These are phyloP conservation scores for Pyrrhia umbra DNA, from an alignment of 2,888 invertebrate genomes.

Conservation along the genomic window DNA sequence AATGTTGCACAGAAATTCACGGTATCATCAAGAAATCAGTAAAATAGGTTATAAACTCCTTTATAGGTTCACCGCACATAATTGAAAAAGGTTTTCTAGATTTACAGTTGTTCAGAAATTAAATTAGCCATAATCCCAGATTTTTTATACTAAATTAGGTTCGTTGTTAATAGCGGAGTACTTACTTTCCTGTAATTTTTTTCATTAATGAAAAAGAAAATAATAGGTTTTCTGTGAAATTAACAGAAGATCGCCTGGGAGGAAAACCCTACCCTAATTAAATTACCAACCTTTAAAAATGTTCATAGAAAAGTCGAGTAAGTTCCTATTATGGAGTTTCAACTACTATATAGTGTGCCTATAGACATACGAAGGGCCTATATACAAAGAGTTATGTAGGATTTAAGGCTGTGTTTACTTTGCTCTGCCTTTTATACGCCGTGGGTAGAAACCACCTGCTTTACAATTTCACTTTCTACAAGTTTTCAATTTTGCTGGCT, in stretches of 20 bases:
- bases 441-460: constrained; percentile 24
- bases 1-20: too few relatives aligned
- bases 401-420: neutral
- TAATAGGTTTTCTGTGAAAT: constrained; percentile 22
- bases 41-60: neutral
- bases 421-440: neutral
- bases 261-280: constrained; percentile 9
- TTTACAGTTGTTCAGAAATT: neutral
- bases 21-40: neutral
- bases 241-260: constrained; percentile 6
- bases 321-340: neutral
- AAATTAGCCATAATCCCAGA: neutral
- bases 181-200: neutral
- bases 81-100: neutral
- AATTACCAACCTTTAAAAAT: constrained; percentile 15
- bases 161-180: neutral
- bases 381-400: neutral
- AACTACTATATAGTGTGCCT: neutral
- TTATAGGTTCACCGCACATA: neutral
- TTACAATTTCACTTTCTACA: constrained; percentile 33
- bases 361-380: constrained; percentile 2
- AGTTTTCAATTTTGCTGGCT: constrained; percentile 29
- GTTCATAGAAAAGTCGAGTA: neutral
- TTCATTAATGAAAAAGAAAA: neutral
- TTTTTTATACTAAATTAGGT: neutral